Evolutionary conservation across 1,140 invertebrate genomes (phyloP), one percentile per base, ranked within the genome.

Genomic region (Ptiloglossa arizonensis): DNA sequence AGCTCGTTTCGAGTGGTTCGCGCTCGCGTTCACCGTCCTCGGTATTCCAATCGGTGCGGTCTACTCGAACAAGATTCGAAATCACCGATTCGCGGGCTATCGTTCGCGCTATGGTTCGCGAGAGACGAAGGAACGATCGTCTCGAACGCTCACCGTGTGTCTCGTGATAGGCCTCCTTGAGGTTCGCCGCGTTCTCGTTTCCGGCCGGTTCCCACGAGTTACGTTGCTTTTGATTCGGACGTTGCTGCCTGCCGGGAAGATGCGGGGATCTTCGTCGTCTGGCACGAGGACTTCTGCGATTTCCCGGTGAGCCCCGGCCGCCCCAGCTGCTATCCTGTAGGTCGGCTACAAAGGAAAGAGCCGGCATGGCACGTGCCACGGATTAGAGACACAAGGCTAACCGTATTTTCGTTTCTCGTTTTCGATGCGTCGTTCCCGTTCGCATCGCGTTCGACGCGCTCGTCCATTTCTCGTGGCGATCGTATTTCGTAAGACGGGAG

Each of bases 241-340:
- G 66, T 71, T 74, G 77, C 22, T 74, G 83, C 50, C 64, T 86
- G 38, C 68, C 63, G 8, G 82, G 74, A 57, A 79, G 76, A 50
- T 56, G 74, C 44, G 88, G 86, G 17, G 87, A 89, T 75, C 80
- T 84, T 80, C 87, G 83, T 73, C 88, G 87, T 59, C 84, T 72
- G 64, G 84, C 68, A 71, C 80, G 72, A 68, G 88, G 82, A 81
- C 85, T 89, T 41, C 87, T 87, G 38, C 79, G 86, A 85, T 90
- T 90, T 86, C 89, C 87, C 48, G 88, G 89, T 66, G 90, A 92
- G 88, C 87, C 84, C 90, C 90, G 89, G 83, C 89, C 90, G 89
- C 90, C 91, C 91, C 91, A 92, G 86, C 89, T 89, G 90, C 87
- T 89, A 87, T 91, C 89, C 80, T 91, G 89, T 85, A 84, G 88